Evolutionary conservation across 2,797 vertebrate species (phyloP).

Genomic region (Falco concolor): DNA sequence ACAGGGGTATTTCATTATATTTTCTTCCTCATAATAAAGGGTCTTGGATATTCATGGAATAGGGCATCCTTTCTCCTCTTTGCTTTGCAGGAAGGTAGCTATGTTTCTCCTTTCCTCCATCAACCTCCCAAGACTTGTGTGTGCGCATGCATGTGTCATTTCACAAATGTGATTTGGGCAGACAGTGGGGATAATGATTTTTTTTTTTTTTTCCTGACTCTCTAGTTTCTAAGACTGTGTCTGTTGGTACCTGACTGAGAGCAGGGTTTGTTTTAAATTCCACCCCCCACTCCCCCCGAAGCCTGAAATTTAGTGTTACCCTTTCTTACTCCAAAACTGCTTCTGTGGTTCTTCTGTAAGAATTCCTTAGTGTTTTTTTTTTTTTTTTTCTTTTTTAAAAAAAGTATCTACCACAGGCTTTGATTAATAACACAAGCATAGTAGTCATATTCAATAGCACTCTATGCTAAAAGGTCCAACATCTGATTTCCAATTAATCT

Average conservation of each 20-base stretch:
- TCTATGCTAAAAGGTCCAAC: background rate
- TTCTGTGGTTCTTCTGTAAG: background rate
- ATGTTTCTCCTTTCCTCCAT: background rate
- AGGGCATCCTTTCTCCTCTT: background rate
- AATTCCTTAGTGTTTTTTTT: background rate
- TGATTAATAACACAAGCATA: background rate
- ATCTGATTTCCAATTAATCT: background rate
- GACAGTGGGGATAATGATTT: background rate
- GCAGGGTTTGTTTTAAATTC: background rate
- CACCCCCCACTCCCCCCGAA: background rate
- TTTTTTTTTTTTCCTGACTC: background rate
- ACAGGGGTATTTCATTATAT: background rate
- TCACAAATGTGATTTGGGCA: background rate
- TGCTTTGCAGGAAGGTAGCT: background rate
- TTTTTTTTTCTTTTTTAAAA: background rate
- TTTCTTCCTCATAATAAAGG: background rate
- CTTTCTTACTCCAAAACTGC: background rate
- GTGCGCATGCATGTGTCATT: background rate
- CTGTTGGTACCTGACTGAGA: background rate
- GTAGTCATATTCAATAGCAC: background rate
- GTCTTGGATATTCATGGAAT: background rate
- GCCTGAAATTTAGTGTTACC: background rate
- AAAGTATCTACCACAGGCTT: background rate
- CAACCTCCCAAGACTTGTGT: background rate
- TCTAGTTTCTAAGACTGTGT: background rate